Evolutionary conservation across 2,797 vertebrate species (phyloP), one percentile per base, ranked within the genome.

Genomic region (Sebastes oblongus): DNA sequence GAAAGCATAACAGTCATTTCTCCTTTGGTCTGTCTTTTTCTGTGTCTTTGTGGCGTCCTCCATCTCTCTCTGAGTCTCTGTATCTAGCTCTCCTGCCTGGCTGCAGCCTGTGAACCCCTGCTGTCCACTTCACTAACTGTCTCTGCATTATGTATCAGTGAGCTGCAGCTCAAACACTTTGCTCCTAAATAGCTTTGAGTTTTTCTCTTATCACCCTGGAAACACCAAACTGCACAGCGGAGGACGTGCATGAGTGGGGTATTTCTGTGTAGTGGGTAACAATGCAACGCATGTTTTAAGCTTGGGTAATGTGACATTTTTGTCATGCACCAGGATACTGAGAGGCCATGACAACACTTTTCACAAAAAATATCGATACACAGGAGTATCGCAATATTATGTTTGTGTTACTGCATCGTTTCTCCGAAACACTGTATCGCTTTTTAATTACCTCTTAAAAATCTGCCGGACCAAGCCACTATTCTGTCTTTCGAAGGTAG

Each of bases 61-160:
- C 14, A 7, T 65, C 32, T 27, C 66, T 61, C 34, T 66, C 46
- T 52, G 18, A 46, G 14, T 52, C 18, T 52, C 14, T 78, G 39
- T 42, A 24, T 74, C 18, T 22, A 55, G 22, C 72, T 68, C 75
- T 73, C 36, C 69, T 68, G 20, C 54, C 16, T 14, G 27, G 24
- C 80, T 82, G 61, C 65, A 69, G 69, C 34, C 61, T 58, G 46
- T 66, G 70, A 72, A 78, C 81, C 69, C 79, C 86, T 76, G 86
- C 80, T 82, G 81, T 86, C 80, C 80, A 29, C 70, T 75, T 78
- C 14, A 22, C 55, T 70, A 58, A 65, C 66, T 27, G 39, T 61
- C 29, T 82, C 71, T 89, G 69, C 86, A 87, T 91, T 87, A 88
- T 92, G 79, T 78, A 91, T 90, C 75, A 58, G 34, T 8, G 59